Conservation (phyloP, 2,113 vertebrate species). For the Alligator sinensis region DNA sequence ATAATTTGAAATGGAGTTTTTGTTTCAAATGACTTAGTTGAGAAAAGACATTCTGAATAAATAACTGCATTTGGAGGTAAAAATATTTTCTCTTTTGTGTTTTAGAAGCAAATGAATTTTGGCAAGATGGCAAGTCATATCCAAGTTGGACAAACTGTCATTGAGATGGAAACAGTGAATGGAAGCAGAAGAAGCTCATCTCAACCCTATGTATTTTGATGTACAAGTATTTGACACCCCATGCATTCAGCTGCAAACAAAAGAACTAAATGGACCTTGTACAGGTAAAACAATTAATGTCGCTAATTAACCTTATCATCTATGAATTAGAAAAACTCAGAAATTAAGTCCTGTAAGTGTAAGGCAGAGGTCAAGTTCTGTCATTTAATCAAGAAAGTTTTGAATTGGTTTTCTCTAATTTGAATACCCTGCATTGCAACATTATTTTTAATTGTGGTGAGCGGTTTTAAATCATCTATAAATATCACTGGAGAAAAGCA, state of each 20-base stretch:
- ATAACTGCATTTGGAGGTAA: not conserved
- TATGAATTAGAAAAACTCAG: constrained; percentile 36
- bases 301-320: constrained; percentile 57
- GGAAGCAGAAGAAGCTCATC: not conserved
- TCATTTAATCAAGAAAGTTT: constrained; percentile 51
- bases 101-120: not conserved
- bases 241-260: not conserved
- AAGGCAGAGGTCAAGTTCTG: constrained; percentile 22
- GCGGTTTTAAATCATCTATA: constrained; percentile 33
- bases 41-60: not conserved
- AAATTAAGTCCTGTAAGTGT: constrained; percentile 14
- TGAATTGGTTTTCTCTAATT: constrained; percentile 52
- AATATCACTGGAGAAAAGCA: constrained; percentile 58
- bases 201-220: not conserved
- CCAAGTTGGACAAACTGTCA: constrained; percentile 21
- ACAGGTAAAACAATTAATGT: constrained; percentile 63
- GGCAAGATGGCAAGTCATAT: not conserved
- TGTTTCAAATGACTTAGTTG: not conserved
- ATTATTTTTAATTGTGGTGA: constrained; percentile 69
- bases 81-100: not conserved
- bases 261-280: constrained; percentile 5
- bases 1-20: not conserved
- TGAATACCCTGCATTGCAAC: constrained; percentile 58
- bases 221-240: constrained; percentile 2
- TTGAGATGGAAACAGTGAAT: not conserved